These are phyloP conservation scores for Halocaridina rubra DNA, from an alignment of 2,888 invertebrate genomes.

Conservation along the genomic window DNA sequence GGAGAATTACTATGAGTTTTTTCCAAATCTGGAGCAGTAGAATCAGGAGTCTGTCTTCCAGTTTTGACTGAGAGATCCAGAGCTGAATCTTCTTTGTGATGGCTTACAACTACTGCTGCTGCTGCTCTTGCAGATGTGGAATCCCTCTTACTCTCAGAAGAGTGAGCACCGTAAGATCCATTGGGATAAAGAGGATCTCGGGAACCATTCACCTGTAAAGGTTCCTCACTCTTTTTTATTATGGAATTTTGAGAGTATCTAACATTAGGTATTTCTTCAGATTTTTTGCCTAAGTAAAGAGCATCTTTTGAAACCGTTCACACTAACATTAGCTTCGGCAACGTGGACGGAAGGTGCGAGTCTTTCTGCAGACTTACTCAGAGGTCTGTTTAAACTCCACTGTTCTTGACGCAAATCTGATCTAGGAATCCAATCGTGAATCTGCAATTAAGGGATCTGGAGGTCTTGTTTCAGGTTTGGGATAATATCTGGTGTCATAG, in stretches of 20 bases:
- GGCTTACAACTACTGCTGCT: neutral
- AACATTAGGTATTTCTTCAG: conserved; percentile 12
- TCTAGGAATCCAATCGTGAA: conserved; percentile 4
- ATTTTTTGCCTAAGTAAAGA: conserved; percentile 31
- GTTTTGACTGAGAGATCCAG: conserved; percentile 90
- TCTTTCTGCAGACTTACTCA: conserved; percentile 29
- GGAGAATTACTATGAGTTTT: conserved; percentile 18
- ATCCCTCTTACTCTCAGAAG: conserved; percentile 20
- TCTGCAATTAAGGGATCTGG: conserved; percentile 17
- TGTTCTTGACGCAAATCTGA: conserved; percentile 5
- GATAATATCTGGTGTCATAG: conserved; percentile 3
- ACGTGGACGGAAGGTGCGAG: conserved; percentile 51
- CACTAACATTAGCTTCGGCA: conserved; percentile 20
- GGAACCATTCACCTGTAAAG: conserved; percentile 44
- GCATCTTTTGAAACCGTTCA: conserved; percentile 51
- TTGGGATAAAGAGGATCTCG: conserved; percentile 48
- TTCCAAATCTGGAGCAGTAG: conserved; percentile 74
- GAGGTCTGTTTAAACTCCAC: conserved; percentile 27
- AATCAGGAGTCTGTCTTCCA: conserved; percentile 87
- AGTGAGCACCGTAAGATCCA: conserved; percentile 37
- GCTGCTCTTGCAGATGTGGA: conserved; percentile 1
- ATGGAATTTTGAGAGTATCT: conserved; percentile 31
- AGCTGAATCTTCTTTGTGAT: conserved; percentile 79
- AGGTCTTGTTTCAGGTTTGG: conserved; percentile 21
- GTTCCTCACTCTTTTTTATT: conserved; percentile 15